These are phyloP conservation scores for Vombatus ursinus DNA, from an alignment of 2,113 vertebrate species.

Conservation along the genomic window DNA sequence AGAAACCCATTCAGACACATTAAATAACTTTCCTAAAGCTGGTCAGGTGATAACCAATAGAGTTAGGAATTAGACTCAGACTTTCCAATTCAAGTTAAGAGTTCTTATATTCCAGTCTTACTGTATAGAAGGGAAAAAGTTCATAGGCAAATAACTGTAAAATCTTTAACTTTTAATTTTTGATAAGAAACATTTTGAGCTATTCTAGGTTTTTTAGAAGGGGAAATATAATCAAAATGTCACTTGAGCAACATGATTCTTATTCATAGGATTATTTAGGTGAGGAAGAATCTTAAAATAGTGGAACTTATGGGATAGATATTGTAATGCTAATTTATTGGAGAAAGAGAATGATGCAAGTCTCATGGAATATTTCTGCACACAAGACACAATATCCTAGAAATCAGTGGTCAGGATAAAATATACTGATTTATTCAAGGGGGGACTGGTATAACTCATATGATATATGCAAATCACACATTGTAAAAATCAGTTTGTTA, in stretches of 20 bases:
- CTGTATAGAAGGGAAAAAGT: neutral
- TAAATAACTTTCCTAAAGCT: neutral
- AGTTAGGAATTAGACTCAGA: neutral
- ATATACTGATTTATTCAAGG: neutral
- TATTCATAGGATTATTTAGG: neutral
- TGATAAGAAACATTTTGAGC: neutral
- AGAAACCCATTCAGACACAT: neutral
- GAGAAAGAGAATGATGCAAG: neutral
- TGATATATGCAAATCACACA: neutral
- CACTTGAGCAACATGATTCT: neutral
- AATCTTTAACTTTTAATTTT: neutral
- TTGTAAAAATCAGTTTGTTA: neutral
- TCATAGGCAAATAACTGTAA: neutral
- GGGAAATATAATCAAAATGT: neutral
- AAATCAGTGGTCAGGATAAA: neutral
- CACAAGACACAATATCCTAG: neutral
- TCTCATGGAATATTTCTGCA: neutral
- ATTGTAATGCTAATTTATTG: neutral
- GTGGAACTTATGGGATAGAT: neutral
- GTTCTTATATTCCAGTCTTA: neutral
- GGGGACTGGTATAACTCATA: neutral
- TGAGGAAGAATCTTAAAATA: neutral
- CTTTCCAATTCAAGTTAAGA: neutral
- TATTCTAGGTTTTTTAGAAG: neutral
- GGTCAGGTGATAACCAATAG: neutral